Conservation (phyloP, 2,113 vertebrate genomes). For the Excalfactoria chinensis region DNA sequence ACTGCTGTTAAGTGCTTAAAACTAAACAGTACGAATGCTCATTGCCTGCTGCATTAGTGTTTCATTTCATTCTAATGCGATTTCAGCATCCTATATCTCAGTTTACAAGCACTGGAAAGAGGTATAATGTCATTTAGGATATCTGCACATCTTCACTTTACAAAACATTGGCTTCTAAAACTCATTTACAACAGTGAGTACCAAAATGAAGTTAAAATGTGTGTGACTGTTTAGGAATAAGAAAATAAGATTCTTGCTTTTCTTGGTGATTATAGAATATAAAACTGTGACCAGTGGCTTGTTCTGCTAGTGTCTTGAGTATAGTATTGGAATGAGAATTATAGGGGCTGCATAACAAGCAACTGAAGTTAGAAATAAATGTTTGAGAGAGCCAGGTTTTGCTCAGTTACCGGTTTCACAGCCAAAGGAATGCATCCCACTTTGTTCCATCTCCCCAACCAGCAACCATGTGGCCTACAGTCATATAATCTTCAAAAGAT, state of each 20-base stretch:
- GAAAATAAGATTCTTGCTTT: constrained; percentile 27
- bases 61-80: constrained; percentile 32
- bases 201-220: constrained; percentile 39
- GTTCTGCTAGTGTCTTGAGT: background rate
- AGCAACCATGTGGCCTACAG: accelerated
- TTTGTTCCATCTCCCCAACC: background rate
- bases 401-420: background rate
- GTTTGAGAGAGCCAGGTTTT: background rate
- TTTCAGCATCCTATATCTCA: background rate
- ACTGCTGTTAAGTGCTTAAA: background rate
- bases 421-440: background rate
- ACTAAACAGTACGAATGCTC: background rate
- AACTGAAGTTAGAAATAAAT: background rate
- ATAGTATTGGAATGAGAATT: background rate
- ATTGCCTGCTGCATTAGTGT: background rate
- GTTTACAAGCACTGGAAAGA: constrained; percentile 14
- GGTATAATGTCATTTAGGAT: constrained; percentile 38
- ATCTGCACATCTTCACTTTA: constrained; percentile 54
- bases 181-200: background rate
- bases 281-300: background rate
- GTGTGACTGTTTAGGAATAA: constrained; percentile 40
- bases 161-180: constrained; percentile 15
- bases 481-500: background rate
- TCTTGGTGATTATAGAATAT: background rate
- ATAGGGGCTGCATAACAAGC: background rate